A percentile compares a stretch with the other conserved stretches of the same genome.
phyloP scores from a whole-genome alignment of 2,888 invertebrate species.

The Drosophila nigricruria region DNA sequence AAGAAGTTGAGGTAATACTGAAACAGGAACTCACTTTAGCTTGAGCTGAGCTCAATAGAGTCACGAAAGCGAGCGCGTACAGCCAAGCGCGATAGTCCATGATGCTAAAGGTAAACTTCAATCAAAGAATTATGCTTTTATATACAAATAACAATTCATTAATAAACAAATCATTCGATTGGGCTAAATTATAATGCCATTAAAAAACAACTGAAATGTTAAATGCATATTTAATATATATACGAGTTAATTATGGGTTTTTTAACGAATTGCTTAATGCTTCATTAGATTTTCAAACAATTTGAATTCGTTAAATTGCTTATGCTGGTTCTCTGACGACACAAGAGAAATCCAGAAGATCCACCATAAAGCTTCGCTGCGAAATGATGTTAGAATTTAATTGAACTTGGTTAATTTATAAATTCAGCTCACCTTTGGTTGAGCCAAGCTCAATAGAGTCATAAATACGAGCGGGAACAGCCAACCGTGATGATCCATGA shows the following conservation, averaged over 20 bases:
- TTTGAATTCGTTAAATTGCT: not conserved
- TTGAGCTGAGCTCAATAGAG: not conserved
- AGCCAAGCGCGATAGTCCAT: slow-evolving; percentile 20
- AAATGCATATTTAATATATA: slow-evolving; percentile 51
- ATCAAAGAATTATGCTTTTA: not conserved
- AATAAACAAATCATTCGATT: not conserved
- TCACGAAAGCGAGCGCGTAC: not conserved
- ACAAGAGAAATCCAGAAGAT: slow-evolving; percentile 33
- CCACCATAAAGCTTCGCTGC: slow-evolving; percentile 9
- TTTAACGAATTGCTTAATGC: not conserved
- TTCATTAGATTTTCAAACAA: not conserved
- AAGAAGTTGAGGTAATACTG: not conserved
- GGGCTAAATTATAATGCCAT: slow-evolving; percentile 2
- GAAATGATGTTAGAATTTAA: not conserved
- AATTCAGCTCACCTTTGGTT: slow-evolving; percentile 1
- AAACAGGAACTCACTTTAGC: slow-evolving; percentile 1
- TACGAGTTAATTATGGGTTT: not conserved
- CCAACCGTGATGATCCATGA: slow-evolving; percentile 22
- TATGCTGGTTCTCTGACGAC: not conserved
- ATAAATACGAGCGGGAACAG: not conserved
- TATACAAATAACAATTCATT: no score
- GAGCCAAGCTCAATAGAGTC: not conserved
- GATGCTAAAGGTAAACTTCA: not conserved
- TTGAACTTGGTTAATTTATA: not conserved
- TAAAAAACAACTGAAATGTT: not conserved